Percentiles rank a stretch among this genome's conserved stretches.
Conservation (phyloP, 1,140 invertebrate species). For the Nautilus pompilius region DNA sequence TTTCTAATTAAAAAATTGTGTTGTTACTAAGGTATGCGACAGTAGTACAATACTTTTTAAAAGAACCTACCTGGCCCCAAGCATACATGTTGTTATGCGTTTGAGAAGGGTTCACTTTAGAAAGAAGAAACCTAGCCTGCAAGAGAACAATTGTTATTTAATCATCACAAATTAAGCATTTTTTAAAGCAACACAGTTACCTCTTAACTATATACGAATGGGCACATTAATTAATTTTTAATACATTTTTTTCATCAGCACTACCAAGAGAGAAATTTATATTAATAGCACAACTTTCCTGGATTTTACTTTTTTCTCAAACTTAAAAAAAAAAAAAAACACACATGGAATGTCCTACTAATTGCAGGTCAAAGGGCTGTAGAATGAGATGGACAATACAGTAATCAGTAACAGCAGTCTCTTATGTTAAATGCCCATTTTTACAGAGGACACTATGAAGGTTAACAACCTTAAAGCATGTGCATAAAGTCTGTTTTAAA, state of each 20-base stretch:
- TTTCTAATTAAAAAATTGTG: background rate
- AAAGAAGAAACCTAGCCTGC: conserved; percentile 94
- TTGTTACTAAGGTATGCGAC: background rate
- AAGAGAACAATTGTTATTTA: conserved; percentile 27
- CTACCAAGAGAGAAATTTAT: background rate
- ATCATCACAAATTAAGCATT: background rate
- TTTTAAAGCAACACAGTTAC: background rate
- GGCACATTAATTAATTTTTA: background rate
- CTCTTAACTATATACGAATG: background rate
- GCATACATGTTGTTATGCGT: conserved; percentile 99
- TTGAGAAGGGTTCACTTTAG: conserved; percentile 99
- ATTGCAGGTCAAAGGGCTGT: too few relatives aligned
- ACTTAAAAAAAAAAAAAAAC: too few relatives aligned
- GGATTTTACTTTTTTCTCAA: too few relatives aligned
- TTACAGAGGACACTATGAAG: background rate
- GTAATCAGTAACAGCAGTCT: too few relatives aligned
- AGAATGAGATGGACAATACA: too few relatives aligned
- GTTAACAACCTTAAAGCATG: background rate
- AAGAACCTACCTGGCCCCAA: conserved; percentile 65
- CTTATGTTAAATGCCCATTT: too few relatives aligned
- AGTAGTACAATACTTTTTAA: too few relatives aligned
- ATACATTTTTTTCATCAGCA: background rate
- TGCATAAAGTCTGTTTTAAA: background rate
- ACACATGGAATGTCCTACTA: too few relatives aligned
- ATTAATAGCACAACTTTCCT: background rate